Conservation (phyloP, 2,888 invertebrate genomes). For the Teleiodes luculella region DNA sequence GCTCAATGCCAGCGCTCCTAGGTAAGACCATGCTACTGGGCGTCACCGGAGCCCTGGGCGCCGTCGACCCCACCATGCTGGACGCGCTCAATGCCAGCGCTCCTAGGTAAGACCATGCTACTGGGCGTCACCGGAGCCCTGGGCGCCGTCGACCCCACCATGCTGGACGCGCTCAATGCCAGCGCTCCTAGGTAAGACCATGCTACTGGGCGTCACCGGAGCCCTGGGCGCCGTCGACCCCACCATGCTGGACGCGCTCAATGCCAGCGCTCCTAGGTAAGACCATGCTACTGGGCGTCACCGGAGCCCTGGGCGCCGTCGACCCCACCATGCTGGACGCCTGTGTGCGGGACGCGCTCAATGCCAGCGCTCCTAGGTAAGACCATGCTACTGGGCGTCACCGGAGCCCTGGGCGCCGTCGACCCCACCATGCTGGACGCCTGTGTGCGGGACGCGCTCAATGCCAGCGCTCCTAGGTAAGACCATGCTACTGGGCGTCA, state of each 20-base stretch:
- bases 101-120: not conserved
- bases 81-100: not conserved
- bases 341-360: not conserved
- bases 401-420: too few relatives aligned
- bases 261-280: not conserved
- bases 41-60: too few relatives aligned
- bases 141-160: constrained; percentile 86
- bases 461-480: too few relatives aligned
- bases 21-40: constrained; percentile 87
- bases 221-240: not conserved
- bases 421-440: too few relatives aligned
- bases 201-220: not conserved
- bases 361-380: too few relatives aligned
- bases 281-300: not conserved
- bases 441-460: too few relatives aligned
- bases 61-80: too few relatives aligned
- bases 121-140: too few relatives aligned
- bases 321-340: not conserved
- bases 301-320: not conserved
- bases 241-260: not conserved
- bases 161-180: constrained; percentile 92
- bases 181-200: constrained; percentile 85
- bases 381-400: too few relatives aligned
- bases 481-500: not conserved
- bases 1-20: constrained; percentile 59